phyloP scores from a whole-genome alignment of 2,888 invertebrate species.

The Helobdella robusta region DNA sequence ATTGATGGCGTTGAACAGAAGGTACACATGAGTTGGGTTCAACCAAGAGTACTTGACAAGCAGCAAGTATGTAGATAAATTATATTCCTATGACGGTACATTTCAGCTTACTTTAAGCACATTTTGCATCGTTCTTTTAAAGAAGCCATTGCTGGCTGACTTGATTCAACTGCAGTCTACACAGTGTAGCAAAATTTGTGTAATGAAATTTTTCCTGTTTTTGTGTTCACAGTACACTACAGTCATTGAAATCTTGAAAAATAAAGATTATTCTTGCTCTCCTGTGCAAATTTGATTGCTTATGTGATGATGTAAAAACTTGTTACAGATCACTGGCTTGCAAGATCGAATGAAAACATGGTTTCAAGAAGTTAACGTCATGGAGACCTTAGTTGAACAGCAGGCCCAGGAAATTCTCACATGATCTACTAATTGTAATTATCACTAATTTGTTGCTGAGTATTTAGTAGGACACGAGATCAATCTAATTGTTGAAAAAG shows the following conservation, averaged over 20 bases:
- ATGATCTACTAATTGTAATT: too few relatives aligned
- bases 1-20: slow-evolving; percentile 77
- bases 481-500: too few relatives aligned
- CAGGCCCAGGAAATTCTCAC: slow-evolving; percentile 71
- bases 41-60: slow-evolving; percentile 67
- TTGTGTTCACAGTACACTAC: neutral
- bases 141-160: too few relatives aligned
- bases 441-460: too few relatives aligned
- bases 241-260: neutral
- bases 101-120: too few relatives aligned
- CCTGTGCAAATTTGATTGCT: too few relatives aligned
- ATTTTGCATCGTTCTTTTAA: too few relatives aligned
- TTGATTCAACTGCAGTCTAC: too few relatives aligned
- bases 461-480: too few relatives aligned
- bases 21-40: slow-evolving; percentile 75
- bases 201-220: neutral
- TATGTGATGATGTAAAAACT: too few relatives aligned
- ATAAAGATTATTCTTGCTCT: too few relatives aligned
- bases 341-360: slow-evolving; percentile 63
- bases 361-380: slow-evolving; percentile 64
- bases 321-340: slow-evolving; percentile 53
- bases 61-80: slow-evolving; percentile 53
- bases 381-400: slow-evolving; percentile 64
- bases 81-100: too few relatives aligned
- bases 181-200: neutral